Percentiles rank a stretch among this genome's conserved stretches.
Conservation (phyloP, 2,113 vertebrate species). For the Catharus fuscescens region DNA sequence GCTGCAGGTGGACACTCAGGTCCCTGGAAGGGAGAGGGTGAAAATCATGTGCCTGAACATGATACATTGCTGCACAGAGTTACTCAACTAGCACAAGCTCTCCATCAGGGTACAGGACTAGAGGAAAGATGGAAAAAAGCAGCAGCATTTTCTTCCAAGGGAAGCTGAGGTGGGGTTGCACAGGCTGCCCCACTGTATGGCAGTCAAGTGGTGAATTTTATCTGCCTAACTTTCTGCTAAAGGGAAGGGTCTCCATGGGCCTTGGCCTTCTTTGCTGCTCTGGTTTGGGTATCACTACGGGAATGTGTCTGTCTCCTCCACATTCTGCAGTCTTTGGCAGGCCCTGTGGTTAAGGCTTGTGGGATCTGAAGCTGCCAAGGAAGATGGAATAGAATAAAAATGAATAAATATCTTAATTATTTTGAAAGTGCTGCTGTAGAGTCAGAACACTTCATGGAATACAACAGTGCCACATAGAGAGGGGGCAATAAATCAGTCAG, state of each 20-base stretch:
- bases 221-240: rapidly evolving
- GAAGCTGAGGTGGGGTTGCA: rapidly evolving
- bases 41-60: background rate
- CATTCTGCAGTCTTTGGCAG: background rate
- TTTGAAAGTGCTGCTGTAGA: background rate
- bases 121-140: background rate
- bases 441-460: background rate
- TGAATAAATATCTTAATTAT: background rate
- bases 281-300: background rate
- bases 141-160: background rate
- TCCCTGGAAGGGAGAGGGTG: background rate
- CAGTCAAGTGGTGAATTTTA: background rate
- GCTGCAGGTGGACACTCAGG: background rate
- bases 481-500: background rate
- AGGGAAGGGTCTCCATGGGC: background rate
- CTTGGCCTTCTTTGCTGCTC: background rate
- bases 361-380: background rate
- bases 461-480: background rate
- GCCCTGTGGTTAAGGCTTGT: rapidly evolving
- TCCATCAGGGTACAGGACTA: rapidly evolving
- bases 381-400: background rate
- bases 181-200: background rate
- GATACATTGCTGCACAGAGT: background rate
- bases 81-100: background rate
- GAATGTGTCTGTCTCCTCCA: rapidly evolving